Base-by-base conservation (phyloP, 64 coral and sea anemone species). In the Pachyseris speciosa region DNA sequence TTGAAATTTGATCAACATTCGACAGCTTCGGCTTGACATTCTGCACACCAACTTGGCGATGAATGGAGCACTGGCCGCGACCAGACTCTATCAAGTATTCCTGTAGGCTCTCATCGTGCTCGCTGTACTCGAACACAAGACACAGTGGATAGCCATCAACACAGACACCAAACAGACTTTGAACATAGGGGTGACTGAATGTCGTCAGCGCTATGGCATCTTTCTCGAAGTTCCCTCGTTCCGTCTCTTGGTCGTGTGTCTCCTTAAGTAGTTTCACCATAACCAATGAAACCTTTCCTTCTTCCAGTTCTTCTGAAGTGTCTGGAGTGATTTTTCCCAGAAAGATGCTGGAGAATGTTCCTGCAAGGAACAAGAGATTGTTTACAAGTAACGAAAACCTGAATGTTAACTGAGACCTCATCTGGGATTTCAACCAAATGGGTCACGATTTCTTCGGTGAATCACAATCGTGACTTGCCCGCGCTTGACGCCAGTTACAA, bases 241-340 rank as follows among this genome's bases (percentile, higher is more conserved):
- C 89, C 22, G 83, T 69, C 22, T 77, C 67, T 13, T 64, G 65
- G 11, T 66, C 87, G 33, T 64, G 44, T 58, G 65, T 79, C 65
- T 93, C 93, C 63, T 95, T 99, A 2, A 95, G 50, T 27, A 95
- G 73, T 78, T 95, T 95, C 11, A 99, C 97, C 78, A 95, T 87
- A 13, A 99, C 81, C 13, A 96, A 31, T 31, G 69, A 28, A 60
- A n/a, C 22, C 37, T 81, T 81, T 20, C 25, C 44, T 37, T 86
- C 83, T 3, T 96, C 70, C 41, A 80, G 58, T 51, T 72, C 69
- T 13, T 64, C 95, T 38, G 63, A 30, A 20, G 28, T 53, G 10
- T 79, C 60, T 3, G 88, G 86, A 61, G 72, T 86, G 28, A 96
- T 93, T 72, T 83, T 50, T 22, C 91, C 95, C 17, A 96, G 72